Conservation (phyloP, 2,797 vertebrate species). For the Vespertilio murinus region DNA sequence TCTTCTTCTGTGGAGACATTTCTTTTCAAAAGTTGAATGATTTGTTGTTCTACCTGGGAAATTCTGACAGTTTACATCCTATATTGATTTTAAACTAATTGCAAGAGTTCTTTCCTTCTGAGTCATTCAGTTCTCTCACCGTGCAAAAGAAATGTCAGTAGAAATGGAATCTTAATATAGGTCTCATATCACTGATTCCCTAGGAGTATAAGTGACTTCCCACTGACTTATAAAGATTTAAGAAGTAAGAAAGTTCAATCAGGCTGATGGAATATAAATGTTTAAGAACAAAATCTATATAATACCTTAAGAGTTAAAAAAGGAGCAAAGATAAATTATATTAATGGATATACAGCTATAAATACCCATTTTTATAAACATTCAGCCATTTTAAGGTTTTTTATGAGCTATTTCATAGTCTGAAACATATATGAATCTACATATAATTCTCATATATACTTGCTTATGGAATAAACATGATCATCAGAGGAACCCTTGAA, state of each 20-base stretch:
- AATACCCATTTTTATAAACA: not conserved
- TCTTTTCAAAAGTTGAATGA: not conserved
- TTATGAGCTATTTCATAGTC: not conserved
- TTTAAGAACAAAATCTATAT: not conserved
- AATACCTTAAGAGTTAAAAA: not conserved
- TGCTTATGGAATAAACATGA: not conserved
- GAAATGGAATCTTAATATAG: not conserved
- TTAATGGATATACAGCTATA: not conserved
- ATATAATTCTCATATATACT: not conserved
- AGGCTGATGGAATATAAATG: not conserved
- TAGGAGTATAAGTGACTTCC: not conserved
- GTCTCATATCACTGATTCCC: not conserved
- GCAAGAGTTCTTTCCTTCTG: not conserved
- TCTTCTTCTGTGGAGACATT: not conserved
- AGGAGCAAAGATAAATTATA: not conserved
- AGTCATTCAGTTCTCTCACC: not conserved
- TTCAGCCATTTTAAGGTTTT: not conserved
- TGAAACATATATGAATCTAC: not conserved
- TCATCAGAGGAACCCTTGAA: not conserved
- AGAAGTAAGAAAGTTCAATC: not conserved
- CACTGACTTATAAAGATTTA: not conserved
- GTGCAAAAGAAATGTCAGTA: not conserved
- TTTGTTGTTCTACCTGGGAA: not conserved
- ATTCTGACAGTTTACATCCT: not conserved
- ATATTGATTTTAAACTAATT: constrained; percentile 14